These are phyloP conservation scores for Spatulosminthurus flaviceps DNA, from an alignment of 2,888 invertebrate genomes.

Conservation along the genomic window DNA sequence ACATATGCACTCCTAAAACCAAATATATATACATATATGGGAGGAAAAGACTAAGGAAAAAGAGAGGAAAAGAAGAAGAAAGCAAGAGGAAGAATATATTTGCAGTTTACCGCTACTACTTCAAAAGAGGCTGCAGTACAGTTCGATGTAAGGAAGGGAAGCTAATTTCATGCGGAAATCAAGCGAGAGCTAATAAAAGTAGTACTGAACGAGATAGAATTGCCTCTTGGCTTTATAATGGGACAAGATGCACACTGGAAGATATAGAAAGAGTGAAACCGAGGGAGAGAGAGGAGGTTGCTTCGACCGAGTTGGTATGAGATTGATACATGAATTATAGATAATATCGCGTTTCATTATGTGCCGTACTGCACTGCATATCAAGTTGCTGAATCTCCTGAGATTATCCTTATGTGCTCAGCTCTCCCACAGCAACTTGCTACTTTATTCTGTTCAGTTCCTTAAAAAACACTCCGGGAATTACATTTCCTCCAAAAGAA, in stretches of 20 bases:
- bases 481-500: slow-evolving; percentile 53
- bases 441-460: slow-evolving; percentile 57
- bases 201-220: slow-evolving; percentile 51
- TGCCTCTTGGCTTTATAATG: slow-evolving; percentile 54
- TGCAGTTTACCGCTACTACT: not conserved
- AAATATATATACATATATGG: no score
- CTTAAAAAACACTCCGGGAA: slow-evolving; percentile 57
- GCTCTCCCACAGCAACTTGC: slow-evolving; percentile 53
- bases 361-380: slow-evolving; percentile 59
- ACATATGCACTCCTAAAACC: no score
- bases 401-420: slow-evolving; percentile 57
- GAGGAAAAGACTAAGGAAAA: not conserved
- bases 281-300: slow-evolving; percentile 23
- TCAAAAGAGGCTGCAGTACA: slow-evolving; percentile 36
- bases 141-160: slow-evolving; percentile 37
- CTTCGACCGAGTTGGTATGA: slow-evolving; percentile 55
- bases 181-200: slow-evolving; percentile 56
- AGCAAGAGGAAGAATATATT: not conserved
- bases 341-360: slow-evolving; percentile 63
- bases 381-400: slow-evolving; percentile 58
- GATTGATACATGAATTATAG: slow-evolving; percentile 63
- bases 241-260: slow-evolving; percentile 40
- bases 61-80: not conserved
- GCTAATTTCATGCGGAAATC: slow-evolving; percentile 56
- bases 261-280: not conserved